Evolutionary conservation across 2,113 vertebrate genomes (phyloP).

Genomic region (Ophiodon elongatus): DNA sequence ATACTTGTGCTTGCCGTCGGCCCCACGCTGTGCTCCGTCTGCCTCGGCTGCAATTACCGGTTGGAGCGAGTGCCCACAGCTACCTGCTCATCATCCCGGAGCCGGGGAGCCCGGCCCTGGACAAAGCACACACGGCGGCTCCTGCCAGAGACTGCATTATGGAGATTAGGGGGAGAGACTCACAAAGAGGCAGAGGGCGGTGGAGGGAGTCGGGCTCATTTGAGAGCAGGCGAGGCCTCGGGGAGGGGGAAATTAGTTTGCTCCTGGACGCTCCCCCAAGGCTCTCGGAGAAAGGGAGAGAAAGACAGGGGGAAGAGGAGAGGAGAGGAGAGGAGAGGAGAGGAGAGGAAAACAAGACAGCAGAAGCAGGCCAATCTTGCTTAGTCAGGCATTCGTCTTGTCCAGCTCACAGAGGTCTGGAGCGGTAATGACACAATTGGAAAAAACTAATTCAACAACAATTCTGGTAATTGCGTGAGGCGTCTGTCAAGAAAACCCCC

Average conservation of each 20-base stretch:
- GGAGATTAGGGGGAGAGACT: slow-evolving; percentile 69
- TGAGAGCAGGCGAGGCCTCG: slow-evolving; percentile 42
- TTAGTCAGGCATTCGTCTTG: slow-evolving; percentile 1
- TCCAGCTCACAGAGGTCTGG: background rate
- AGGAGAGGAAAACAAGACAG: background rate
- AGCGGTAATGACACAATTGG: background rate
- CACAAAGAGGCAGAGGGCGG: slow-evolving; percentile 58
- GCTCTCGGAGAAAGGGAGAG: slow-evolving; percentile 31
- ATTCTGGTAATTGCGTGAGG: background rate
- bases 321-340: background rate
- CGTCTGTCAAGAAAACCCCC: background rate
- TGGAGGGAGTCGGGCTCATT: slow-evolving; percentile 18
- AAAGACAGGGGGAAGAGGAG: slow-evolving; percentile 34
- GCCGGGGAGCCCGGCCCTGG: slow-evolving; percentile 39
- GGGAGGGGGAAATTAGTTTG: slow-evolving; percentile 65
- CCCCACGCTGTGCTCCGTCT: slow-evolving; percentile 55
- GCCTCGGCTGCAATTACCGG: slow-evolving; percentile 59
- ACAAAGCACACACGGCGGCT: slow-evolving; percentile 50
- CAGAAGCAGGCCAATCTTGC: slow-evolving; percentile 30
- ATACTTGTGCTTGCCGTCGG: background rate
- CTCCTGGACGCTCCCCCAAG: slow-evolving; percentile 36
- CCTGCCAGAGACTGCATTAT: slow-evolving; percentile 73
- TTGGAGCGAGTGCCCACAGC: slow-evolving; percentile 31
- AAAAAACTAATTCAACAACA: background rate
- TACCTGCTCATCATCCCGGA: slow-evolving; percentile 69